Base-by-base conservation (phyloP, 2,113 vertebrate species). In the Toxotes jaculatrix region DNA sequence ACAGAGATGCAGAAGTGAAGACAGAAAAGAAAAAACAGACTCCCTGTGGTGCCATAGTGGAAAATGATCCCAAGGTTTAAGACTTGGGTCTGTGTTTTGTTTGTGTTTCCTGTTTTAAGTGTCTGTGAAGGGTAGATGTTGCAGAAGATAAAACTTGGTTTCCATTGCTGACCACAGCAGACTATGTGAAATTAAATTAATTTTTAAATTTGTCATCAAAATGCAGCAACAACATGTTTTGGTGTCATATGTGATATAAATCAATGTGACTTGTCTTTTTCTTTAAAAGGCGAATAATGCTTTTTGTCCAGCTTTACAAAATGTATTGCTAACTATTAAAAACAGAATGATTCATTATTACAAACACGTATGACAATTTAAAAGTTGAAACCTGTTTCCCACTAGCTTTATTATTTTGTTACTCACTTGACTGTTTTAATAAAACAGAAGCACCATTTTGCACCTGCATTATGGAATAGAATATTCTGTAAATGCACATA, bases 1-100 rank as follows among this genome's bases (percentile, higher is more conserved):
- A 90, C 90, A 85, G 86, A 90, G 91, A 93, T 88, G 66, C 77
- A 89, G 88, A 91, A 88, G 87, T 87, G 88, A 89, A 78, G 85
- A 89, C 86, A 85, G 87, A 87, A 74, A 70, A 76, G 80, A 87
- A 87, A 86, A 85, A 81, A 76, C 77, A 88, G 85, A 83, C 87
- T 93, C 93, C 94, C 93, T 77, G 88, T 81, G 84, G 92, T 86
- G 88, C 82, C 73, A n/a, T 64, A 81, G 89, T 89, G 90, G 90
- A 94, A 95, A 93, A 89, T 88, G 93, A 95, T 94, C 92, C 89
- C 73, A 64, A 79, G 89, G 87, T 86, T 93, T 93, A 90, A 84
- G 89, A 90, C 85, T 82, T 27, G 53, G 89, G 87, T 89, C 84
- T 88, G 67, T 89, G 83, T 89, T 94, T 91, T 94, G 89, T 93